phyloP scores from a whole-genome alignment of 1,140 invertebrate genomes.

The Rhagoletis pomonella region DNA sequence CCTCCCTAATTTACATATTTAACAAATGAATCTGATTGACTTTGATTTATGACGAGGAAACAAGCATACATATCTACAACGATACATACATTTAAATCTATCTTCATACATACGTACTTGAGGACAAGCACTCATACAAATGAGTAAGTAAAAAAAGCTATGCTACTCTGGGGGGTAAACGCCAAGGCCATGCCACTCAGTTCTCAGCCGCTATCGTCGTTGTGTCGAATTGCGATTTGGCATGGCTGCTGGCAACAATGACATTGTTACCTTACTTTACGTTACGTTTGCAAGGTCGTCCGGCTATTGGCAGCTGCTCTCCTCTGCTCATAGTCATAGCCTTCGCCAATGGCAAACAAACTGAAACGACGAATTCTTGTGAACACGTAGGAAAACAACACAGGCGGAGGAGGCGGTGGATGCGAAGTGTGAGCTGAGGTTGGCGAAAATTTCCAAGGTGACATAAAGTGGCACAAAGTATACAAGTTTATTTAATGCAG shows the following conservation, averaged over 20 bases:
- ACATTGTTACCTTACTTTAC: conserved; percentile 18
- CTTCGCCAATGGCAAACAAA: conserved; percentile 23
- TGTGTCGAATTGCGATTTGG: conserved; percentile 10
- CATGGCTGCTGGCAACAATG: conserved; percentile 40
- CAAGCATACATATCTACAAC: neutral
- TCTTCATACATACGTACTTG: too few relatives aligned
- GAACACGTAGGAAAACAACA: neutral
- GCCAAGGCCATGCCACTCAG: neutral
- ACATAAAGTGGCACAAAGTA: neutral
- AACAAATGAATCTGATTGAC: conserved; percentile 44
- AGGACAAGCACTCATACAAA: too few relatives aligned
- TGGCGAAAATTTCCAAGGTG: conserved; percentile 19
- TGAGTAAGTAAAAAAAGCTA: too few relatives aligned
- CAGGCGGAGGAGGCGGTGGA: neutral
- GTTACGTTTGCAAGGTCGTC: conserved; percentile 39
- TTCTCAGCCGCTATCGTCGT: neutral
- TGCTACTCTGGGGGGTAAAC: neutral
- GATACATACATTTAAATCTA: too few relatives aligned
- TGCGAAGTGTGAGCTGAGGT: neutral
- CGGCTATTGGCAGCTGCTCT: conserved; percentile 31
- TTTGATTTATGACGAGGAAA: neutral
- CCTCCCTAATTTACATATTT: too few relatives aligned
- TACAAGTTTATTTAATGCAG: neutral
- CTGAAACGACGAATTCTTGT: too few relatives aligned
- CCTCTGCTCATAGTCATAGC: neutral